Conservation (phyloP, 2,888 invertebrate genomes). For the Cheilosia variabilis region DNA sequence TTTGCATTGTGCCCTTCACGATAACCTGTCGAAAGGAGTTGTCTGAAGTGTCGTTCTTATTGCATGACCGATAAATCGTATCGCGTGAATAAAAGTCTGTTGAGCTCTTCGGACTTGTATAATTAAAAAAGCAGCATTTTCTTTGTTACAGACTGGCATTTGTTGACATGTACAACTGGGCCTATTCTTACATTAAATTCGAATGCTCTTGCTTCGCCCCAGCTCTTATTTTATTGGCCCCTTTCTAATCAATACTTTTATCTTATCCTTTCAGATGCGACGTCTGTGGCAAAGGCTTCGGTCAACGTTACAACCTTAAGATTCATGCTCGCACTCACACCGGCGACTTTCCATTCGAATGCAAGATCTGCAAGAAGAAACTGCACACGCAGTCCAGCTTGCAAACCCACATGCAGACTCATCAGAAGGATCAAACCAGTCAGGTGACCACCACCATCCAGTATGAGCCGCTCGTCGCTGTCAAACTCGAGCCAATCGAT, state of each 20-base stretch:
- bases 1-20: no score
- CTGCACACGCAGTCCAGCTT: conserved; percentile 83
- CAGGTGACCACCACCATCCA: conserved; percentile 78
- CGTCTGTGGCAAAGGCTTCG: conserved; percentile 83
- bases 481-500: conserved; percentile 57
- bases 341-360: conserved; percentile 83
- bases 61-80: no score
- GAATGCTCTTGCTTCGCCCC: neutral
- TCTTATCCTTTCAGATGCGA: conserved; percentile 80
- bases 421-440: conserved; percentile 81
- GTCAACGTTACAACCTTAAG: conserved; percentile 83
- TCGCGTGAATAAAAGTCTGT: no score
- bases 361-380: conserved; percentile 83
- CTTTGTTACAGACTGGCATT: no score
- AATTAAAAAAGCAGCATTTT: no score
- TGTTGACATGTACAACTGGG: no score
- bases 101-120: no score
- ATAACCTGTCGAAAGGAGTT: no score
- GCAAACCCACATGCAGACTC: conserved; percentile 83
- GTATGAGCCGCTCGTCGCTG: conserved; percentile 76
- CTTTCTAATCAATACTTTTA: neutral
- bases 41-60: no score
- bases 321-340: conserved; percentile 83
- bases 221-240: neutral
- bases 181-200: neutral